Evolutionary conservation across 92 coral and sea anemone genomes (phyloP).

Genomic region (Muricea muricata): DNA sequence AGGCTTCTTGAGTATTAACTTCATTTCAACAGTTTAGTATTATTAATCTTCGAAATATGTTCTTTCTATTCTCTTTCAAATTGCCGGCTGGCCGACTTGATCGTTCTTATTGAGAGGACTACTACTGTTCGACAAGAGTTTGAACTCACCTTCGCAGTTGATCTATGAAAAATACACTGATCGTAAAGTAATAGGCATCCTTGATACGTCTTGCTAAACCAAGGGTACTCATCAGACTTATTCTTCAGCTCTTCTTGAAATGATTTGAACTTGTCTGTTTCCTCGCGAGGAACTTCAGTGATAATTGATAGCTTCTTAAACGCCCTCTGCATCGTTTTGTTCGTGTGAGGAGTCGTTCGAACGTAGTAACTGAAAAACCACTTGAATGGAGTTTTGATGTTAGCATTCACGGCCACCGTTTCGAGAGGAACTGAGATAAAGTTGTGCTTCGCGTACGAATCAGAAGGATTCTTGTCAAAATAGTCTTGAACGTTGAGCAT

Average conservation of each 20-base stretch:
- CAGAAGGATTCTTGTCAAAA: neutral
- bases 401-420: slow-evolving; percentile 38
- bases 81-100: no score
- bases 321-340: slow-evolving; percentile 14
- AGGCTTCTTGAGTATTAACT: no score
- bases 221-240: slow-evolving; percentile 72
- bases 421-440: slow-evolving; percentile 82
- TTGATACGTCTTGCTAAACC: slow-evolving; percentile 73
- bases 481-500: slow-evolving; percentile 66
- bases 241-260: slow-evolving; percentile 74
- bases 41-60: no score
- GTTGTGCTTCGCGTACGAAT: slow-evolving; percentile 50
- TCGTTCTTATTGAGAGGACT: no score
- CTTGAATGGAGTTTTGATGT: slow-evolving; percentile 69
- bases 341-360: neutral
- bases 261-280: slow-evolving; percentile 51
- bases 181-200: slow-evolving; percentile 53
- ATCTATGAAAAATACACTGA: neutral
- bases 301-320: slow-evolving; percentile 10
- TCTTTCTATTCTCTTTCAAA: no score
- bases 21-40: no score
- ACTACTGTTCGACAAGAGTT: no score
- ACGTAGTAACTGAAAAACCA: slow-evolving; percentile 88
- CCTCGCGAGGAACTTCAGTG: slow-evolving; percentile 70
- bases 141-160: slow-evolving; percentile 8